Base-by-base conservation (phyloP, 37 sponge, comb jelly and placozoan genomes). In the Chondrosia reniformis region DNA sequence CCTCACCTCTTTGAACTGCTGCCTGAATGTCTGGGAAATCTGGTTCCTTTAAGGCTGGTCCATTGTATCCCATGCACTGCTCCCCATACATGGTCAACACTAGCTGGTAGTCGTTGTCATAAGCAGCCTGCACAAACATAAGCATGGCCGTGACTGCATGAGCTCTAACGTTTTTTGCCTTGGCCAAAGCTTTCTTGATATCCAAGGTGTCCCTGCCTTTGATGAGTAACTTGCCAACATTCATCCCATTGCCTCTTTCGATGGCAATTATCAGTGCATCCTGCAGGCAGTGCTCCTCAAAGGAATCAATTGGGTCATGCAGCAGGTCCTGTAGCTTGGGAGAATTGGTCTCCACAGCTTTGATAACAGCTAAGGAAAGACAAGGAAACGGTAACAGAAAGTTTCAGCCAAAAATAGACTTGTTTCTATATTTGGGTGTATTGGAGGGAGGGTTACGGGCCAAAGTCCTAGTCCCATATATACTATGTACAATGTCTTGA, bases 21-120 rank as follows among this genome's bases (percentile, higher is more conserved):
- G 66, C 79, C 42, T 86, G 89, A 4, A 89, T 79, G 37, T 80
- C 84, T 32, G 64, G 33, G 37, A 89, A 81, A 8, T 73, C 69
- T n/a, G 40, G 43, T 17, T 36, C 25, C 22, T 36, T 44, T 43
- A 69, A 24, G 39, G 42, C 37, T 43, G 22, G 42, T 22, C 42
- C 42, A 21, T 40, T 15, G 42, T 37, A 69, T 1, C 21, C 42
- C 22, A 44, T 41, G n/a, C 8, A 21, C 17, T 31, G 33, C 34
- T 37, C 49, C 9, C 71, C 80, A 80, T 65, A 80, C 52, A 80
- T 13, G 15, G 4, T 38, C 1, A 22, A 27, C 49, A 80, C 45
- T 8, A 80, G 55, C 22, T 22, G 34, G 19, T 45, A 12, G 39
- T 80, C 49, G 8, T 66, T 45, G 10, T 52, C 58, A 17, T 27